phyloP scores from a whole-genome alignment of 1,140 invertebrate genomes.

The Cylas formicarius region DNA sequence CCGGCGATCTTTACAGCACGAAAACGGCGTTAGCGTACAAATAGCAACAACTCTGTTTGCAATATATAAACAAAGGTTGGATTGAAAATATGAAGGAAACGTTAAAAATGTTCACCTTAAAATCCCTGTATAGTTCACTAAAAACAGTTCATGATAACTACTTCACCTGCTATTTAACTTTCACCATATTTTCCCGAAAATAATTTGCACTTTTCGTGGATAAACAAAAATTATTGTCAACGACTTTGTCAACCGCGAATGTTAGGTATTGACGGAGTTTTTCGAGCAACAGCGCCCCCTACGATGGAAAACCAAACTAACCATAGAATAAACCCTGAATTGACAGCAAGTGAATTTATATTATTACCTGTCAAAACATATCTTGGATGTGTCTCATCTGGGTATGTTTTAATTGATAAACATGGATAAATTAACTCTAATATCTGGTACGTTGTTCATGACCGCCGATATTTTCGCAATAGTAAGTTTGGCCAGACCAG shows the following conservation, averaged over 20 bases:
- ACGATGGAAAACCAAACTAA: too few relatives aligned
- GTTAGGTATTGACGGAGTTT: slow-evolving; percentile 25
- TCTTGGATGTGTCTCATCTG: too few relatives aligned
- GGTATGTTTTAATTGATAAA: slow-evolving; percentile 30
- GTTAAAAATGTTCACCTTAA: not conserved
- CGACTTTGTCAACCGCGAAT: slow-evolving; percentile 34
- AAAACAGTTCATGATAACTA: too few relatives aligned
- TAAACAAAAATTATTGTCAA: slow-evolving; percentile 35
- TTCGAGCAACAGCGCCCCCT: slow-evolving; percentile 11
- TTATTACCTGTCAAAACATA: too few relatives aligned
- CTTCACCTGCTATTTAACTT: slow-evolving; percentile 6
- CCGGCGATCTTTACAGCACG: not conserved
- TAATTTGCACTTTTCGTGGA: slow-evolving; percentile 15
- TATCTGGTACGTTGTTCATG: slow-evolving; percentile 86
- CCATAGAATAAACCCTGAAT: too few relatives aligned
- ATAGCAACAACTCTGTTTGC: not conserved
- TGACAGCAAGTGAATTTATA: too few relatives aligned
- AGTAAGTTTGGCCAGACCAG: slow-evolving; percentile 85
- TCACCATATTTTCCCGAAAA: slow-evolving; percentile 10
- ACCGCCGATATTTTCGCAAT: slow-evolving; percentile 91
- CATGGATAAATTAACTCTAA: slow-evolving; percentile 90
- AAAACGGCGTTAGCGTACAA: not conserved
- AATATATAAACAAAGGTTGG: slow-evolving; percentile 13
- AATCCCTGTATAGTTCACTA: not conserved
- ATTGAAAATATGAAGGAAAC: slow-evolving; percentile 11